Evolutionary conservation across 2,113 vertebrate species (phyloP).

Genomic region (Grantiella picta): DNA sequence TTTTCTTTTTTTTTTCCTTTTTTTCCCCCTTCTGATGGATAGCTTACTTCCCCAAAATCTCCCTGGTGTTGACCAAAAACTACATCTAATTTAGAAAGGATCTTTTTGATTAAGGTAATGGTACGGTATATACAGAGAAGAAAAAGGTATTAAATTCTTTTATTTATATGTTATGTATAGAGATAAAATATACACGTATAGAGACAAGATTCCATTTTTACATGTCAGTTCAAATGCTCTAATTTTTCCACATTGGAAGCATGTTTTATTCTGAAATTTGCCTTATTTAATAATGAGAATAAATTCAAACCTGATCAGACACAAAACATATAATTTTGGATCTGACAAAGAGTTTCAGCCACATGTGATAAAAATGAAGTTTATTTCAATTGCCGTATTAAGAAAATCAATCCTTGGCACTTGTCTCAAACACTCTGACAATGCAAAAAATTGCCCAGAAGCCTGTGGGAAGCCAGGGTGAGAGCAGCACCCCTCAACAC

Average conservation of each 20-base stretch:
- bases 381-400: neutral
- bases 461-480: neutral
- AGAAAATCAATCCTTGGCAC: neutral
- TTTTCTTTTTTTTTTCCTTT: fast-evolving
- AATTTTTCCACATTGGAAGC: neutral
- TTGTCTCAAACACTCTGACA: neutral
- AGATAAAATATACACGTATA: neutral
- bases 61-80: neutral
- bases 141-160: neutral
- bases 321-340: neutral
- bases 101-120: neutral
- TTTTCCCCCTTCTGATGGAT: neutral
- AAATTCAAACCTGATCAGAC: neutral
- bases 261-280: neutral
- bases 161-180: neutral
- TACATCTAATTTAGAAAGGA: neutral
- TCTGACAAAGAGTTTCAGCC: neutral
- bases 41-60: neutral
- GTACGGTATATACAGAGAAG: neutral
- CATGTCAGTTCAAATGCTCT: neutral
- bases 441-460: neutral
- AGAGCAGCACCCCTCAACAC: neutral
- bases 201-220: neutral
- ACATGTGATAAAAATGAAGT: neutral
- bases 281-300: neutral